Conservation (phyloP, 2,888 invertebrate genomes). For the Lobophora halterata region DNA sequence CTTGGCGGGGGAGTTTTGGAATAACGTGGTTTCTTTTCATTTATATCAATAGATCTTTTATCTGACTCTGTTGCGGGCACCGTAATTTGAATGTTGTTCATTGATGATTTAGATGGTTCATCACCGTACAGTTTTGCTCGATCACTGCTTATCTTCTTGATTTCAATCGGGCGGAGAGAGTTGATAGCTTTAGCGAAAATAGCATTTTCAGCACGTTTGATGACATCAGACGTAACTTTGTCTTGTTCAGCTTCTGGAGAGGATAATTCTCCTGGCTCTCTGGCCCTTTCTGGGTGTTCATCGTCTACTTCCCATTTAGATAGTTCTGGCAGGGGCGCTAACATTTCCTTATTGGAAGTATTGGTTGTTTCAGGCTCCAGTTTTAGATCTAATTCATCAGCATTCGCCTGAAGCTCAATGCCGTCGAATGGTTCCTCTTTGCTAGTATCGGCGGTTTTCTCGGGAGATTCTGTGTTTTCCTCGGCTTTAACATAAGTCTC, state of each 20-base stretch:
- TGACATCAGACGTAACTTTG: constrained; percentile 91
- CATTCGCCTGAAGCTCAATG: constrained; percentile 79
- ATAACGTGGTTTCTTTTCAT: constrained; percentile 65
- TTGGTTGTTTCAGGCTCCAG: constrained; percentile 65
- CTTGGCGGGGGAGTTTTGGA: constrained; percentile 82
- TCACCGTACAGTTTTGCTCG: constrained; percentile 84
- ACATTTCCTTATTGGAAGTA: constrained; percentile 76
- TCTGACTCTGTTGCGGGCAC: constrained; percentile 72
- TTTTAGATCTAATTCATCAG: constrained; percentile 79
- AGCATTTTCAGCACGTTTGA: constrained; percentile 95
- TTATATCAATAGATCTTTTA: constrained; percentile 69
- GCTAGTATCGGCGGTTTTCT: constrained; percentile 49
- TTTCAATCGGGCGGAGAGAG: constrained; percentile 88
- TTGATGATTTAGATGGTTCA: constrained; percentile 59
- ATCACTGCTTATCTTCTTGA: constrained; percentile 86
- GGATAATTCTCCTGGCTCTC: constrained; percentile 72
- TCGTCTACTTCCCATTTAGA: constrained; percentile 95
- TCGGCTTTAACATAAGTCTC: constrained; percentile 78
- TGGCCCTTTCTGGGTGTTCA: constrained; percentile 62
- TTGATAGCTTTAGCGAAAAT: constrained; percentile 94
- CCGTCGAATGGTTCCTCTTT: constrained; percentile 81
- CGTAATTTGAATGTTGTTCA: constrained; percentile 79
- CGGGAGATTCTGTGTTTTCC: constrained; percentile 42
- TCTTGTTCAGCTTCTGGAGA: constrained; percentile 77
- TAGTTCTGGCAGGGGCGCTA: constrained; percentile 88